Base-by-base conservation (phyloP, 2,888 invertebrate genomes). In the Ptycholaimellus sp. region DNA sequence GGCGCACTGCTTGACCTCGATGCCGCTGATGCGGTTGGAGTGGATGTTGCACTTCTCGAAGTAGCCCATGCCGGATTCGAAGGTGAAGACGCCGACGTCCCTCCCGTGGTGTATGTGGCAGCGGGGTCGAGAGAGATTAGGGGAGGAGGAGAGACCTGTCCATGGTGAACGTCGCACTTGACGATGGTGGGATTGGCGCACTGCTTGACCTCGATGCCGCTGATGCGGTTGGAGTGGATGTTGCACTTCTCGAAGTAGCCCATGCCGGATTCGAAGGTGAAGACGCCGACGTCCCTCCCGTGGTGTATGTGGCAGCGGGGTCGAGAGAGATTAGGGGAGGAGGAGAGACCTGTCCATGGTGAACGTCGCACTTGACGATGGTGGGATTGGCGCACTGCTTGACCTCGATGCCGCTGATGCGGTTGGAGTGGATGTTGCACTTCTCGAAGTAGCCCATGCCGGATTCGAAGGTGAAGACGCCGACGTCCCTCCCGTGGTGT, bases 1-100 rank as follows among this genome's bases (percentile, higher is more conserved):
- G 3, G 93, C 93, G 37, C 87, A 85, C 28, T 90, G 90, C 61
- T 93, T 93, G 38, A 93, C 93, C 40, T 96, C 93, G 64, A 96
- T 93, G 25, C 93, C 93, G 44, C 90, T 90, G 58, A 96, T 93
- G 54, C 93, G 72, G 65, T 96, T 96, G 62, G 87, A 85, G 66
- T 96, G 93, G 51, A 96, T 96, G 62, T 96, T 87, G 60, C 93
- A 93, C 40, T 78, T 79, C 64, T 96, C 93, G 61, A 96, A 96
- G 60, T 87, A 96, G 30, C 93, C 93, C 31, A 36, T 31, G 4
- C 52, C 57, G 34, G 40, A 49, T 48, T 58, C 57, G 41, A 58
- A 58, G 9, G 52, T 54, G 43, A 58, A 56, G 5, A 57, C 46
- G 16, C 57, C 56, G 30, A 56, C 56, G 40, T 56, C 55, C 13